Base-by-base conservation (phyloP, 2,113 vertebrate species). In the Rhadina sibilatrix region DNA sequence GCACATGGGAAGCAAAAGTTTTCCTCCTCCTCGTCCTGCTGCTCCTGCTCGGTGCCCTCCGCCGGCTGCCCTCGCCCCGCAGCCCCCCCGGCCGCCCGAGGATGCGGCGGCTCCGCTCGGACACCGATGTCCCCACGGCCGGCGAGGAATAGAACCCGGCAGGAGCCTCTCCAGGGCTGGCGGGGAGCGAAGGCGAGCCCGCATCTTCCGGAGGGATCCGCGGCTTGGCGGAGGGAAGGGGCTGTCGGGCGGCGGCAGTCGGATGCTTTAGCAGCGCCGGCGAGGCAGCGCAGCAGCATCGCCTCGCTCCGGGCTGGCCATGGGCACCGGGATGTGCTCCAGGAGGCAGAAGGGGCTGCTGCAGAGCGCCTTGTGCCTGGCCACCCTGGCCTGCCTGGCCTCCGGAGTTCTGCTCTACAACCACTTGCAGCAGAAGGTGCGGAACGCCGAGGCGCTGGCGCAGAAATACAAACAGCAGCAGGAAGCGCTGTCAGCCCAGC, bases 391-490 rank as follows among this genome's bases (percentile, higher is more conserved):
- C 1, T 95, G 95, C 44, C 37, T 98, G 84, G 97, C 89, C 75
- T 95, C 94, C 5, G 98, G 93, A 4, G 72, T 56, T 11, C 94
- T 97, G 33, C 31, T 98, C 20, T 97, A 97, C 91, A 81, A 15
- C 28, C 97, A 97, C 83, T 72, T 97, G 78, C 94, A 96, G 92
- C 79, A 96, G 12, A 97, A 97, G 78, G 93, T 94, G 92, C 90
- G 61, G 64, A 64, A 20, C 37, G 94, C 97, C 1, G 96, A 97
- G 21, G 80, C 71, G 9, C 81, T 97, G 85, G 92, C 97, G 15
- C 86, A 92, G 89, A 98, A 97, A 80, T 96, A 94, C 97, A 97
- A 94, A 14, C 97, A 98, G 96, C 98, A 98, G 96, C 98, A 98
- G 64, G 98, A 98, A 80, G 93, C 97, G 1, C 97, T 98, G 22